Evolutionary conservation across 2,888 invertebrate genomes (phyloP).

Genomic region (Dugesia japonica): DNA sequence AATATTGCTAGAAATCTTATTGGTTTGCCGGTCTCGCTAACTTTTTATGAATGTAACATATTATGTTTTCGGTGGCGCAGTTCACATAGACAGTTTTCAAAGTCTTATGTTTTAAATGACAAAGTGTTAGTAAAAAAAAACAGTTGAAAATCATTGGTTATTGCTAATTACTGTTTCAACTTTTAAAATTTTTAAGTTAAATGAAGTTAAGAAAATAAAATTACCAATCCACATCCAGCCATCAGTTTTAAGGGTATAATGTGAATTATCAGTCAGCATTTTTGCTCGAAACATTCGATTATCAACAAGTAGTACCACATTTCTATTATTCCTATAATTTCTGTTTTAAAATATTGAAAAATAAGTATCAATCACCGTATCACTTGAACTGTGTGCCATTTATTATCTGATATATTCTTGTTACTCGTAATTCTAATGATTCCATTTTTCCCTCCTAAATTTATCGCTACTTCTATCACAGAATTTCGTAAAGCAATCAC

Average conservation of each 20-base stretch:
- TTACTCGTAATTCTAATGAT: neutral
- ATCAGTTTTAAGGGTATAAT: conserved; percentile 4
- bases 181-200: too few relatives aligned
- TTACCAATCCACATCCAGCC: conserved; percentile 28
- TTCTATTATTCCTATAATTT: conserved; percentile 3
- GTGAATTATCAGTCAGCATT: neutral
- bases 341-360: neutral
- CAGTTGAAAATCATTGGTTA: too few relatives aligned
- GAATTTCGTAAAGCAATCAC: conserved; percentile 17
- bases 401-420: neutral
- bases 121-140: too few relatives aligned
- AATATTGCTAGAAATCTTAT: too few relatives aligned
- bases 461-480: conserved; percentile 14
- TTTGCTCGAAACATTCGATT: neutral
- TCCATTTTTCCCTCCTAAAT: conserved; percentile 27
- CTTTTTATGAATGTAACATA: too few relatives aligned
- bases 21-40: too few relatives aligned
- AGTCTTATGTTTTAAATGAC: too few relatives aligned
- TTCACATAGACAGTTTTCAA: too few relatives aligned
- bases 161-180: too few relatives aligned
- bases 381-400: conserved; percentile 29
- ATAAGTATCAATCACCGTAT: neutral
- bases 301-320: neutral
- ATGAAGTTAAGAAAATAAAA: neutral
- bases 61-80: too few relatives aligned